Conservation (phyloP, 1,140 invertebrate genomes). For the Drosophila sp. region DNA sequence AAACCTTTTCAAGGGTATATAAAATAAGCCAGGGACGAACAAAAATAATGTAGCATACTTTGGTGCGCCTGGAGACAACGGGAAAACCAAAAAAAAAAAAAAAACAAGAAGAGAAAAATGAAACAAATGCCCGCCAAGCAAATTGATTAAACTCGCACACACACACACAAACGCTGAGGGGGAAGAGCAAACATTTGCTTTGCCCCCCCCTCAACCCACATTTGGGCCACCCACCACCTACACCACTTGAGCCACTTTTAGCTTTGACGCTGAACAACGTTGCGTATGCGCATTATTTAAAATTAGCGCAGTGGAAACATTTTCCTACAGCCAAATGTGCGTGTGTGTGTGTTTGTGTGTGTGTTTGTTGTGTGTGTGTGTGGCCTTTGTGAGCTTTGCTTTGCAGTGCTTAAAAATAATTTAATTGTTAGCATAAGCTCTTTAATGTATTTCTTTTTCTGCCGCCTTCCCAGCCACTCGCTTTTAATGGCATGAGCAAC, state of each 20-base stretch:
- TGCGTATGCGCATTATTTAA: constrained; percentile 72
- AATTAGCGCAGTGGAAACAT: constrained; percentile 61
- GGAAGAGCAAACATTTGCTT: constrained; percentile 35
- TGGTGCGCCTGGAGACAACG: constrained; percentile 29
- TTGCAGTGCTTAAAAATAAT: constrained; percentile 70
- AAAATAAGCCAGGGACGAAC: not conserved
- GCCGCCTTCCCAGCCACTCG: not conserved
- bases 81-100: not conserved
- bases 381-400: constrained; percentile 42
- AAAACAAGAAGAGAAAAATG: constrained; percentile 16
- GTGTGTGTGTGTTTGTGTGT: constrained; percentile 11
- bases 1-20: not conserved
- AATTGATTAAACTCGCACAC: constrained; percentile 64
- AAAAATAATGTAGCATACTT: constrained; percentile 56
- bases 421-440: constrained; percentile 76
- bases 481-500: constrained; percentile 40
- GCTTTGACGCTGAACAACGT: constrained; percentile 60
- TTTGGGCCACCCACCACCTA: constrained; percentile 14
- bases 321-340: constrained; percentile 21
- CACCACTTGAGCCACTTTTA: constrained; percentile 58
- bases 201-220: constrained; percentile 28
- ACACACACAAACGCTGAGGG: constrained; percentile 8
- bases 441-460: constrained; percentile 57
- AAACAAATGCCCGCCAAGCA: constrained; percentile 49
- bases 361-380: constrained; percentile 27